These are phyloP conservation scores for Alosa sapidissima DNA, from an alignment of 2,797 vertebrate species.

Conservation along the genomic window DNA sequence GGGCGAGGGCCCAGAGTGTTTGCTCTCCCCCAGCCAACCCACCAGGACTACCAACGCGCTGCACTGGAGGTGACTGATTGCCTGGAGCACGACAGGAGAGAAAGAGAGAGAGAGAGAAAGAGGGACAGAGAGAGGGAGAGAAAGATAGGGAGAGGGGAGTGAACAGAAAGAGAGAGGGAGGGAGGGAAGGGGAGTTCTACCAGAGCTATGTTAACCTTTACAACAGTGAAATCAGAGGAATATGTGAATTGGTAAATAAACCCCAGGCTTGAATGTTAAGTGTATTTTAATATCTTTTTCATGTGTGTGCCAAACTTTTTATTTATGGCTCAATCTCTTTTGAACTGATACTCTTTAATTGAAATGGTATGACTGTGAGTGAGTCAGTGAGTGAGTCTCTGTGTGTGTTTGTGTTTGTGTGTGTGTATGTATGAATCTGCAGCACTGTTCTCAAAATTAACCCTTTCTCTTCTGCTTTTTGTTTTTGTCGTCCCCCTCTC, in stretches of 20 bases:
- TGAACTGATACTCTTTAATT: background rate
- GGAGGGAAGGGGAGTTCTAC: background rate
- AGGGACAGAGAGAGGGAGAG: background rate
- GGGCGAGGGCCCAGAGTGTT: slow-evolving; percentile 39
- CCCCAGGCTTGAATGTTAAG: background rate
- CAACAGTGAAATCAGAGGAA: background rate
- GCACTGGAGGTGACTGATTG: background rate
- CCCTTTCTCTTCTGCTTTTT: slow-evolving; percentile 35
- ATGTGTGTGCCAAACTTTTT: background rate
- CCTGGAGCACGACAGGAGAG: background rate
- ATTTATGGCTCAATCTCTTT: background rate
- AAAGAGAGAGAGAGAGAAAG: background rate
- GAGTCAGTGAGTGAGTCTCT: slow-evolving; percentile 4
- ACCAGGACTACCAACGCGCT: background rate
- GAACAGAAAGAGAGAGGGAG: background rate
- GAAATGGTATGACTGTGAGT: background rate
- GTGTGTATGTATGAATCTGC: background rate
- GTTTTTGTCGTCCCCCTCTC: background rate
- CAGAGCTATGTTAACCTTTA: background rate
- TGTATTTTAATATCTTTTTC: background rate
- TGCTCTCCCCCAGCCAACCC: background rate
- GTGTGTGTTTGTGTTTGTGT: slow-evolving; percentile 16
- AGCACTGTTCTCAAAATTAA: background rate
- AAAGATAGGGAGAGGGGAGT: background rate
- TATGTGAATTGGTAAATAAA: background rate